Conservation (phyloP, 2,113 vertebrate genomes). For the Phasianus colchicus region DNA sequence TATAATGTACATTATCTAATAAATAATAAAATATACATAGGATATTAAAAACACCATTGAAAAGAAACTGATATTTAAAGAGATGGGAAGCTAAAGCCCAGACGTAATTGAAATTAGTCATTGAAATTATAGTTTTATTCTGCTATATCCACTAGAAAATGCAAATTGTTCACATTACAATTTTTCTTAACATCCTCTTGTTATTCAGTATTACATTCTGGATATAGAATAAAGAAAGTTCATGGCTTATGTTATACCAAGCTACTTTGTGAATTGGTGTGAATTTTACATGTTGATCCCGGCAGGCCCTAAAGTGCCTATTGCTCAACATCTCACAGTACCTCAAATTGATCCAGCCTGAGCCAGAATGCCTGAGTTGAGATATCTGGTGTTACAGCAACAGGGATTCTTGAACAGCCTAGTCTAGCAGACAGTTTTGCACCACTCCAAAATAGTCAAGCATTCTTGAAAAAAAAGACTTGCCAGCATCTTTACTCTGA, state of each 20-base stretch:
- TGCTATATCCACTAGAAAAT: background rate
- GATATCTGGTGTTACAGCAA: background rate
- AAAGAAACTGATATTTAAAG: background rate
- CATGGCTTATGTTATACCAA: background rate
- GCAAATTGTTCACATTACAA: background rate
- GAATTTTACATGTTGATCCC: background rate
- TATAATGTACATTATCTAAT: no score
- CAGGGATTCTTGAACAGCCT: background rate
- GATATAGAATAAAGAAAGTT: background rate
- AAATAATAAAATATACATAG: no score
- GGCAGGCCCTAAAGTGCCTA: background rate
- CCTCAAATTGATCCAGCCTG: background rate
- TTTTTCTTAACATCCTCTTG: background rate
- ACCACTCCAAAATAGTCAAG: background rate
- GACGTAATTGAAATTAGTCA: background rate
- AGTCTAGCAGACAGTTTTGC: background rate
- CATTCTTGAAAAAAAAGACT: background rate
- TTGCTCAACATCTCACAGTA: background rate
- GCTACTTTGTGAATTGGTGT: background rate
- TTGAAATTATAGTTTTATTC: background rate
- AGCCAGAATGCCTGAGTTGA: background rate
- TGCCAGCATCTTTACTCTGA: background rate
- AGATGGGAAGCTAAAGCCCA: background rate
- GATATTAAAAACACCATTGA: background rate
- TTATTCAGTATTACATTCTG: background rate